A percentile compares a stretch with the other conserved stretches of the same genome.
These are phyloP conservation scores for Octodon degus DNA, from an alignment of 2,113 vertebrate genomes.

Conservation along the genomic window DNA sequence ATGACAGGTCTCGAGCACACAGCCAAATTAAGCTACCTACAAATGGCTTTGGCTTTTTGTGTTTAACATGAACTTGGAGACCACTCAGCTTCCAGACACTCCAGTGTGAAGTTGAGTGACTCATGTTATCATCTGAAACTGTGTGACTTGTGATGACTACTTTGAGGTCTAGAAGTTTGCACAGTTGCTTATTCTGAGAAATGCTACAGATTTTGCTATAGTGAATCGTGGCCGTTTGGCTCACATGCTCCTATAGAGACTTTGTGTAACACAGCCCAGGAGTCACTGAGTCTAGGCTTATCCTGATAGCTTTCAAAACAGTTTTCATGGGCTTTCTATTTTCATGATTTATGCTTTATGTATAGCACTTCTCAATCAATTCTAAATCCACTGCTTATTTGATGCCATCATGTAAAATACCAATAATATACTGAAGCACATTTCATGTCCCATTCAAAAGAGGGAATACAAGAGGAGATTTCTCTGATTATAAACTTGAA, in stretches of 20 bases:
- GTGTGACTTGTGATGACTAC: background rate
- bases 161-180: background rate
- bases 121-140: background rate
- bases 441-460: background rate
- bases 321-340: background rate
- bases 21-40: background rate
- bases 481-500: background rate
- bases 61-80: background rate
- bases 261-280: background rate
- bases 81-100: conserved; percentile 3
- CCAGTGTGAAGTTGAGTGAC: background rate
- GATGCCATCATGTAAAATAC: conserved; percentile 17
- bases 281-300: background rate
- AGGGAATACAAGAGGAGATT: background rate
- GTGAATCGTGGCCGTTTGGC: background rate
- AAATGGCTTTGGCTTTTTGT: background rate
- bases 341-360: conserved; percentile 17
- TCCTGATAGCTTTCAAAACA: background rate
- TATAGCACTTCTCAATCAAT: background rate
- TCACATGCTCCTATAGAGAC: background rate
- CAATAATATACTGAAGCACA: conserved; percentile 9
- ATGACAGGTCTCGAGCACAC: background rate
- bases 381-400: conserved; percentile 34
- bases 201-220: background rate
- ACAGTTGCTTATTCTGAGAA: background rate